A percentile compares a stretch with the other conserved stretches of the same genome.
Conservation (phyloP, 2,113 vertebrate species). For the Chaetodon auriga region DNA sequence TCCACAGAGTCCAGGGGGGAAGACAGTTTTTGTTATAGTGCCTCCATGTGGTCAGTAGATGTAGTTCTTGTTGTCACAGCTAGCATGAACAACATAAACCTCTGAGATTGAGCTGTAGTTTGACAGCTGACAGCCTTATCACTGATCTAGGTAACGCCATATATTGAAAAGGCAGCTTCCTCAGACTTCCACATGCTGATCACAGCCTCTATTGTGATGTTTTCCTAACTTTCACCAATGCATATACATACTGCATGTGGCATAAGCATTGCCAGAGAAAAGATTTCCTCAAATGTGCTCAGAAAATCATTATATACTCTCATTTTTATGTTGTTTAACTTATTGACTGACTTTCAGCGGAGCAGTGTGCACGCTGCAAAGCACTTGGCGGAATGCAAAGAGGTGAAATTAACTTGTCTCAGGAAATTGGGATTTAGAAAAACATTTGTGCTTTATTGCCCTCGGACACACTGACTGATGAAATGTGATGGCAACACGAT, state of each 20-base stretch:
- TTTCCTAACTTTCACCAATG: neutral
- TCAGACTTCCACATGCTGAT: no score
- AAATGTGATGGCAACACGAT: slow-evolving; percentile 36
- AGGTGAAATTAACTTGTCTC: slow-evolving; percentile 23
- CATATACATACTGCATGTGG: neutral
- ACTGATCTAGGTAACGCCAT: no score
- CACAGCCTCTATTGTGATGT: no score
- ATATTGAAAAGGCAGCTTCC: no score
- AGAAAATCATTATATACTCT: neutral
- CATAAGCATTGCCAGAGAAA: neutral
- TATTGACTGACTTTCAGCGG: slow-evolving; percentile 25
- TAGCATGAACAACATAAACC: no score
- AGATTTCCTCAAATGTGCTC: neutral
- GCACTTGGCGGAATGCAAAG: neutral
- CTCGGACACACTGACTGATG: slow-evolving; percentile 26
- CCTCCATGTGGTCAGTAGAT: no score
- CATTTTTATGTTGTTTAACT: neutral
- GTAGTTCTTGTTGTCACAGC: no score
- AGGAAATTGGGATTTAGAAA: slow-evolving; percentile 39
- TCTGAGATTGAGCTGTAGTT: no score
- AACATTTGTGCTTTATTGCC: slow-evolving; percentile 20
- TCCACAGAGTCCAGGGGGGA: no score
- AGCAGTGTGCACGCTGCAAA: neutral
- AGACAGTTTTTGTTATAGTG: no score
- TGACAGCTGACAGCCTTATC: no score